Evolutionary conservation across 2,797 vertebrate species (phyloP), one percentile per base, ranked within the genome.

Genomic region (Sarcoramphus papa): DNA sequence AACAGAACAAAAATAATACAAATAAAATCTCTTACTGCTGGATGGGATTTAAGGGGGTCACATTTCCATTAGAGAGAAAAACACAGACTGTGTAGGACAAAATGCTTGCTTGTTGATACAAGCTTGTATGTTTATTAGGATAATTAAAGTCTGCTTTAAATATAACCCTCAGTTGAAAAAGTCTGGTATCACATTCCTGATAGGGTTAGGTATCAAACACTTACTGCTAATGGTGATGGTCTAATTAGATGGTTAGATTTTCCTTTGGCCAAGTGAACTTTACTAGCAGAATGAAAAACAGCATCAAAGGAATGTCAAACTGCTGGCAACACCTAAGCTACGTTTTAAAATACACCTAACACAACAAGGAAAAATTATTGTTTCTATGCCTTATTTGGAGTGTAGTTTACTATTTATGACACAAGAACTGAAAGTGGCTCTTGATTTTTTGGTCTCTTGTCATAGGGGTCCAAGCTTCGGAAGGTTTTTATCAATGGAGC

Each of bases 61-160:
- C 41, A 30, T 81, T 86, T 78, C 80, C 59, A 79, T 31, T 63
- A 74, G 14, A 85, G 82, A 73, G 56, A 90, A 90, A 84, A 69
- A 92, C 19, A 56, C 25, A 84, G 50, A 51, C 30, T 17, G 6
- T 6, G 12, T 33, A 80, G 40, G 43, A 78, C 41, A 65, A 68
- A 87, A 37, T 9, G 24, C 23, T 93, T 37, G 8, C 45, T 59
- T 90, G 72, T 72, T 91, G 84, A 92, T 68, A 85, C 0, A 91
- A 88, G 40, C 30, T 43, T 85, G 16, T 82, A 2, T 63, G 68
- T 83, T 94, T 91, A 88, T 53, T 91, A 43, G 41, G 48, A 70
- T 94, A 91, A 94, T 59, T 75, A 59, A 94, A 90, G 75, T 90
- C 53, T 78, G 68, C 87, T 90, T 79, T 92, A 72, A 93, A 54